phyloP scores from a whole-genome alignment of 2,888 invertebrate genomes.

The Molorchus minor region DNA sequence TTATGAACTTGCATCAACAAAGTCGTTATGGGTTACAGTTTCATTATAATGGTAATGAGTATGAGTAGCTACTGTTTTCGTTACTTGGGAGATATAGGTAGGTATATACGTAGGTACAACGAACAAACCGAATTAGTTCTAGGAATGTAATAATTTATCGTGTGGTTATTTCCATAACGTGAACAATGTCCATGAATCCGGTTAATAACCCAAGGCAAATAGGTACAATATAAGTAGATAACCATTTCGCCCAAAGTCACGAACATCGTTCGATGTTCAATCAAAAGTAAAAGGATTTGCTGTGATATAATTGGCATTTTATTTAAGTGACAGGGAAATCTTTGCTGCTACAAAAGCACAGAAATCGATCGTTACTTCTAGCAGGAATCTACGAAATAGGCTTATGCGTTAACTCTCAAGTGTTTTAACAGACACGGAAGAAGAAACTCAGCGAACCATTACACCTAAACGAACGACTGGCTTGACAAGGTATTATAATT shows the following conservation, averaged over 20 bases:
- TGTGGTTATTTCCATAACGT: slow-evolving; percentile 14
- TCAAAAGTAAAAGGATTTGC: slow-evolving; percentile 39
- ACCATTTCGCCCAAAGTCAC: slow-evolving; percentile 35
- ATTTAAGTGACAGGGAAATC: background rate
- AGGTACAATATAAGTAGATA: too few relatives aligned
- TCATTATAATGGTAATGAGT: too few relatives aligned
- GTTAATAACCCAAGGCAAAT: slow-evolving; percentile 41
- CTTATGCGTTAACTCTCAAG: slow-evolving; percentile 10
- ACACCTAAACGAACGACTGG: slow-evolving; percentile 6
- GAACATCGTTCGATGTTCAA: too few relatives aligned
- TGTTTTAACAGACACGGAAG: slow-evolving; percentile 20
- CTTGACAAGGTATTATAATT: slow-evolving; percentile 8
- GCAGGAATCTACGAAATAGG: slow-evolving; percentile 21
- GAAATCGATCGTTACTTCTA: slow-evolving; percentile 39
- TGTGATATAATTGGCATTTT: slow-evolving; percentile 3
- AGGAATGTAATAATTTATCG: background rate
- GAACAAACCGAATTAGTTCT: background rate
- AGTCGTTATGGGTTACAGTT: too few relatives aligned
- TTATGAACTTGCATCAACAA: too few relatives aligned
- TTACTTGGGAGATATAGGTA: background rate
- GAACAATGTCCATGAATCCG: slow-evolving; percentile 36
- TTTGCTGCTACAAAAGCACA: slow-evolving; percentile 29
- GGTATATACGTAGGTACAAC: background rate
- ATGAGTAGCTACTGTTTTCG: too few relatives aligned
- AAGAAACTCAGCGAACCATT: slow-evolving; percentile 19